These are phyloP conservation scores for Macropus fuliginosus DNA, from an alignment of 2,797 vertebrate species.

Conservation along the genomic window DNA sequence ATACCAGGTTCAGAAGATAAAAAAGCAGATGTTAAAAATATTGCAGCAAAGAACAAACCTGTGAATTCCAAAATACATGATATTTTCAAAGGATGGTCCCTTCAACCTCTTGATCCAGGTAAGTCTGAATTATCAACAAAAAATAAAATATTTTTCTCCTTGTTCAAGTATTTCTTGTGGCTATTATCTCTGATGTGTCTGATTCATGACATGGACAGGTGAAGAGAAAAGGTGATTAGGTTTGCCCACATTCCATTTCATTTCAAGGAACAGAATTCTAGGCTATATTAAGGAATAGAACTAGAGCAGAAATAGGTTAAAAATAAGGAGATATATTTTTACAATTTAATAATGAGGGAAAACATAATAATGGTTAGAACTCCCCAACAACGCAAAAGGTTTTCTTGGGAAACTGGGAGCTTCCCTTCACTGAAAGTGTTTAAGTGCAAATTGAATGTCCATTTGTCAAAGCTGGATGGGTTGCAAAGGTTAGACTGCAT, in stretches of 20 bases:
- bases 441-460: not conserved
- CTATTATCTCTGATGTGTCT: not conserved
- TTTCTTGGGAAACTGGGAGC: not conserved
- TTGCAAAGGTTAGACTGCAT: not conserved
- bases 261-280: not conserved
- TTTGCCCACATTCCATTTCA: not conserved
- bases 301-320: not conserved
- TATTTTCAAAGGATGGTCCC: constrained; percentile 96
- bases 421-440: not conserved
- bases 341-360: not conserved
- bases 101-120: constrained; percentile 97
- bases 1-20: constrained; percentile 94
- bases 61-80: constrained; percentile 93
- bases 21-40: constrained; percentile 98
- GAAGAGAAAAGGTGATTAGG: not conserved
- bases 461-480: not conserved
- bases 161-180: not conserved
- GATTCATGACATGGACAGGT: not conserved
- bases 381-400: not conserved
- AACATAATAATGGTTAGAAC: not conserved
- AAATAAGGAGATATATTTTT: not conserved
- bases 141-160: not conserved
- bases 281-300: not conserved
- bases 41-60: constrained; percentile 92
- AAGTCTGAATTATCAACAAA: constrained; percentile 71